These are phyloP conservation scores for Neotoxoptera formosana DNA, from an alignment of 1,140 invertebrate species.

Conservation along the genomic window DNA sequence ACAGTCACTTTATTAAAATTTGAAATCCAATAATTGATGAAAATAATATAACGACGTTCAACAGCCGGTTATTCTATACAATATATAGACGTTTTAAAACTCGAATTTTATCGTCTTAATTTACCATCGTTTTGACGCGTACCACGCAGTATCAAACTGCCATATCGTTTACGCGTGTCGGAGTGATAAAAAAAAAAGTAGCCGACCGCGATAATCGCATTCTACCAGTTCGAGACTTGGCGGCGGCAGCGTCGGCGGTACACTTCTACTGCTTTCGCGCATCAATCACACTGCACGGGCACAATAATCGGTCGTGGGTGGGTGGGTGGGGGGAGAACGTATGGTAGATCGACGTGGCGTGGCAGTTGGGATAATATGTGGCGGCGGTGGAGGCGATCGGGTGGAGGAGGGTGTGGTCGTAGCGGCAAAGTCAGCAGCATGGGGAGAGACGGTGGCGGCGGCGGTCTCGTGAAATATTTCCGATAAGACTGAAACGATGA, in stretches of 20 bases:
- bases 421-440: not conserved
- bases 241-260: not conserved
- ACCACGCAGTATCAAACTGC: not conserved
- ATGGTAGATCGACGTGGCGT: not conserved
- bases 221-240: not conserved
- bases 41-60: not conserved
- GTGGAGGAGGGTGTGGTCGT: not conserved
- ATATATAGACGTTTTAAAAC: not conserved
- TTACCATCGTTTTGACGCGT: not conserved
- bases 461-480: conserved; percentile 36
- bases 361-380: not conserved
- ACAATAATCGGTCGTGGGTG: conserved; percentile 3
- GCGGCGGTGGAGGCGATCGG: not conserved
- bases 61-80: not conserved
- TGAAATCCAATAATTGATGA: too few relatives aligned
- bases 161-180: not conserved
- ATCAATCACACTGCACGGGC: conserved; percentile 31
- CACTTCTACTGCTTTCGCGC: conserved; percentile 9
- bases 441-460: not conserved
- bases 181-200: not conserved
- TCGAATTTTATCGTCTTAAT: not conserved
- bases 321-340: not conserved
- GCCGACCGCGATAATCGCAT: not conserved
- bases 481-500: conserved; percentile 45
- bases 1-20: too few relatives aligned